A percentile compares a stretch with the other conserved stretches of the same genome.
These are phyloP conservation scores for Timema cristinae DNA, from an alignment of 2,888 invertebrate species.

Conservation along the genomic window DNA sequence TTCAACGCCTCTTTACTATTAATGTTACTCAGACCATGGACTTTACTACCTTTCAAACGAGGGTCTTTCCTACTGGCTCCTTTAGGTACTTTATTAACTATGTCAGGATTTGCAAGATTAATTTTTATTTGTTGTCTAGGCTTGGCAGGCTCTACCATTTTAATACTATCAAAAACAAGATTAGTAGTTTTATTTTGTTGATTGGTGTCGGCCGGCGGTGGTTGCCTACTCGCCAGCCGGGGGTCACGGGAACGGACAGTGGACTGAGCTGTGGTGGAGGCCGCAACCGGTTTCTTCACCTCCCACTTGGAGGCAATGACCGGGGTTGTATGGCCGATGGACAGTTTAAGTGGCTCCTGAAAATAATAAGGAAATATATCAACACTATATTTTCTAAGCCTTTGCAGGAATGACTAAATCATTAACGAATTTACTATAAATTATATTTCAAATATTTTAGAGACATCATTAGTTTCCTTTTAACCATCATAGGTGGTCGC, in stretches of 20 bases:
- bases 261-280: slow-evolving; percentile 38
- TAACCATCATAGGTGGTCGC: too few relatives aligned
- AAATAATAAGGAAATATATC: too few relatives aligned
- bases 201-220: slow-evolving; percentile 13
- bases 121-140: slow-evolving; percentile 32
- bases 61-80: slow-evolving; percentile 44
- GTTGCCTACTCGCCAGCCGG: slow-evolving; percentile 37
- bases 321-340: too few relatives aligned
- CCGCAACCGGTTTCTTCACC: slow-evolving; percentile 29
- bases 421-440: too few relatives aligned
- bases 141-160: slow-evolving; percentile 32
- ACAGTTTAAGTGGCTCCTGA: too few relatives aligned
- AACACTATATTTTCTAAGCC: too few relatives aligned
- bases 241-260: slow-evolving; percentile 42
- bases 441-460: too few relatives aligned
- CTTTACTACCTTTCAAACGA: slow-evolving; percentile 42
- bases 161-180: slow-evolving; percentile 24
- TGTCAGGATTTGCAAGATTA: slow-evolving; percentile 43
- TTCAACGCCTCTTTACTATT: slow-evolving; percentile 39
- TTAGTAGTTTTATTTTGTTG: not conserved
- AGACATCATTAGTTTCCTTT: too few relatives aligned
- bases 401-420: too few relatives aligned
- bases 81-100: slow-evolving; percentile 42
- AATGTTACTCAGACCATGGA: slow-evolving; percentile 29
- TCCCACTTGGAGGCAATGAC: too few relatives aligned